phyloP scores from a whole-genome alignment of 2,113 vertebrate genomes.

The Okapia johnstoni region DNA sequence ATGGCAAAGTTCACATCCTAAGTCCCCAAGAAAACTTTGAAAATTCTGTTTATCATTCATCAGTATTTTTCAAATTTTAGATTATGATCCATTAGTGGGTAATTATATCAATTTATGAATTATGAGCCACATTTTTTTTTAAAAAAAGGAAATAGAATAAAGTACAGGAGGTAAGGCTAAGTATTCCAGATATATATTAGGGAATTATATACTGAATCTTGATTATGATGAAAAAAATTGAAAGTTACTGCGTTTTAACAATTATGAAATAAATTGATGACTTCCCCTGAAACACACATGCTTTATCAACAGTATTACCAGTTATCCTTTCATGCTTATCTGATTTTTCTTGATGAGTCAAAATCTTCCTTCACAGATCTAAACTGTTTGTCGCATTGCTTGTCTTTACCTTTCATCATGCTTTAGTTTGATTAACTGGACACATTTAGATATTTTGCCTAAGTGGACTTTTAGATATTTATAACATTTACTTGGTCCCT shows the following conservation, averaged over 20 bases:
- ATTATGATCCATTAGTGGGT: neutral
- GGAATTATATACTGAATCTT: neutral
- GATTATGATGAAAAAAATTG: neutral
- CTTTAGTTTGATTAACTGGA: neutral
- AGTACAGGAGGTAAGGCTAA: neutral
- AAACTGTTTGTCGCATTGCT: neutral
- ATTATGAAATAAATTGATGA: neutral
- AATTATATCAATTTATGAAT: conserved; percentile 24
- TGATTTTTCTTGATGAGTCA: neutral
- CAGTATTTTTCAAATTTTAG: conserved; percentile 18
- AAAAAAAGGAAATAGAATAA: neutral
- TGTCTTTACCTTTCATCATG: neutral
- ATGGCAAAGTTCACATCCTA: neutral
- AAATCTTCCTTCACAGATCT: conserved; percentile 10
- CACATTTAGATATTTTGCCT: neutral
- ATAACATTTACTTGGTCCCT: neutral
- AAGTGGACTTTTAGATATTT: neutral
- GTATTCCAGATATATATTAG: neutral
- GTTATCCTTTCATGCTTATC: neutral
- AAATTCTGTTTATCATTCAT: neutral
- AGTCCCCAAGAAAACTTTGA: neutral
- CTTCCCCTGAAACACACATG: neutral
- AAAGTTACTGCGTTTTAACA: neutral
- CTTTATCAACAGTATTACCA: neutral
- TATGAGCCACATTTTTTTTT: neutral